A percentile compares a stretch with the other conserved stretches of the same genome.
Evolutionary conservation across 1,140 invertebrate genomes (phyloP).

Genomic region (Brachionus paranguensis): DNA sequence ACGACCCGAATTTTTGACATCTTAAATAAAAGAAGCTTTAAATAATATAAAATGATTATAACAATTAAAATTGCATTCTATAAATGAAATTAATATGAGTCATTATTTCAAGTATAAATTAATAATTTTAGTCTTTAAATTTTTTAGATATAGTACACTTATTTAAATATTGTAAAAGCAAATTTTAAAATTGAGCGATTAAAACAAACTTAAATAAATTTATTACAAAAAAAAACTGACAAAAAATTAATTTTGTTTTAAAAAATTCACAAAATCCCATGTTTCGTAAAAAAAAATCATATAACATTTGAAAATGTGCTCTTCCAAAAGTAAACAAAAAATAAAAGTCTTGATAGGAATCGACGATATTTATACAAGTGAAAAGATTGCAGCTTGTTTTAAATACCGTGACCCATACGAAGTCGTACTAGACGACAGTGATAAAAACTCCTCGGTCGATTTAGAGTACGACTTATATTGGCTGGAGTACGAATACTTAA

Average conservation of each 20-base stretch:
- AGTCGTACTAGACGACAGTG: background rate
- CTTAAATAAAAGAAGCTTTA: too few species aligned
- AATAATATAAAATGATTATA: too few species aligned
- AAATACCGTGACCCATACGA: background rate
- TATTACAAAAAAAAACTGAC: background rate
- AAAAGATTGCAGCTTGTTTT: background rate
- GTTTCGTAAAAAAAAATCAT: background rate
- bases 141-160: too few species aligned
- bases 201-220: background rate
- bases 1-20: too few species aligned
- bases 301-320: constrained; percentile 6
- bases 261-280: background rate
- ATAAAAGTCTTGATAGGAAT: constrained; percentile 14
- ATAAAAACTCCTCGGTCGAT: background rate
- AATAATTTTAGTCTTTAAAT: too few species aligned
- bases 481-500: constrained; percentile 33
- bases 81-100: too few species aligned
- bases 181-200: background rate
- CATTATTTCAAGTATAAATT: too few species aligned
- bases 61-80: too few species aligned
- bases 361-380: background rate
- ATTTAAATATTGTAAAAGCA: too few species aligned
- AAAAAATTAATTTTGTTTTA: background rate
- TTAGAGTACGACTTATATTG: background rate
- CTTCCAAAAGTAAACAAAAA: background rate